Evolutionary conservation across 2,888 invertebrate species (phyloP).

Genomic region (Drosophila percnosoma): DNA sequence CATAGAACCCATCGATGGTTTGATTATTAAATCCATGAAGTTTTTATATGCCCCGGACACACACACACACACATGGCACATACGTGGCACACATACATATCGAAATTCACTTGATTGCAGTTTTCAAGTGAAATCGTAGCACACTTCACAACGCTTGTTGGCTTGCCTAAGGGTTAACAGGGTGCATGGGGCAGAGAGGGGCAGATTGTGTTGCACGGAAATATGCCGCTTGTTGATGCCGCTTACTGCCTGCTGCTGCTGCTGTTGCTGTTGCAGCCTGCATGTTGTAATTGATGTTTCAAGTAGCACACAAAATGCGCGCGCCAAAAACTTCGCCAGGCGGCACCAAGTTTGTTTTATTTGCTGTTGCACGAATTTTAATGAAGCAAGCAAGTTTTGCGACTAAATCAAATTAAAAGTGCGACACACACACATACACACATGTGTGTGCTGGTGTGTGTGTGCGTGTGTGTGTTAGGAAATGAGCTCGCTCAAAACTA

Average conservation of each 20-base stretch:
- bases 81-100: constrained; percentile 57
- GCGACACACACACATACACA: constrained; percentile 42
- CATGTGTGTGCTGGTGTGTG: not conserved
- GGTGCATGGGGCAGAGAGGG: constrained; percentile 1
- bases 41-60: constrained; percentile 66
- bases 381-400: constrained; percentile 78
- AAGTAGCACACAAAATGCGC: constrained; percentile 72
- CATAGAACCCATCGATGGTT: constrained; percentile 75
- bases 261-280: constrained; percentile 40
- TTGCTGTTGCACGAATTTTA: constrained; percentile 78
- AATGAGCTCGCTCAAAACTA: constrained; percentile 74
- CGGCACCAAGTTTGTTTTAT: constrained; percentile 64
- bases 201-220: constrained; percentile 35
- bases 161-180: constrained; percentile 70
- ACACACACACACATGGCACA: constrained; percentile 32
- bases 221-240: constrained; percentile 66
- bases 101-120: constrained; percentile 83
- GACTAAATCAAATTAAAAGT: constrained; percentile 79
- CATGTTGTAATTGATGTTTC: constrained; percentile 79
- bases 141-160: constrained; percentile 75
- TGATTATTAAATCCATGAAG: constrained; percentile 82
- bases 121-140: constrained; percentile 83
- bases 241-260: constrained; percentile 9
- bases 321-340: constrained; percentile 64
- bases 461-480: constrained; percentile 36